A percentile compares a stretch with the other conserved stretches of the same genome.
Conservation (phyloP, 2,113 vertebrate genomes). For the Phrynosoma platyrhinos region DNA sequence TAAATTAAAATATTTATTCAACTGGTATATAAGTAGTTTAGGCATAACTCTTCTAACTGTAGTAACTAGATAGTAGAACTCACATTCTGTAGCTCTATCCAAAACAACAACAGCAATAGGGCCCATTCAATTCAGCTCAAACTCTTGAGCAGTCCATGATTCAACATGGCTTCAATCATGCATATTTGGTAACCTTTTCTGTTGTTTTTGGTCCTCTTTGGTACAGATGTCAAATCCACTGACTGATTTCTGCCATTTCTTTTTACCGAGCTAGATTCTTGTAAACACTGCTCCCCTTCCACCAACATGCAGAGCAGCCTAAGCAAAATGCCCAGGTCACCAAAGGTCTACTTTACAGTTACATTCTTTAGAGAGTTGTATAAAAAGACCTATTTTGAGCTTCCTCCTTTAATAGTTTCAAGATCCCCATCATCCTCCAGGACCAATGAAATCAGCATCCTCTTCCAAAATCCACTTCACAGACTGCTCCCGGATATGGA, state of each 20-base stretch:
- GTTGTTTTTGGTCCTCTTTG: slow-evolving; percentile 24
- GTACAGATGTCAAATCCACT: slow-evolving; percentile 25
- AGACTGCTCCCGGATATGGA: slow-evolving; percentile 57
- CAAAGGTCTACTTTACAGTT: not conserved
- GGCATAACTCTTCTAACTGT: not conserved
- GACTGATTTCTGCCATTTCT: slow-evolving; percentile 25
- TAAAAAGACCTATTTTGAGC: slow-evolving; percentile 41
- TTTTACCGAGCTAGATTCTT: not conserved
- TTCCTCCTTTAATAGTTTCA: slow-evolving; percentile 16
- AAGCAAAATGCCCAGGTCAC: slow-evolving; percentile 24
- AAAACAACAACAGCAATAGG: not conserved
- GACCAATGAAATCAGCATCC: slow-evolving; percentile 47
- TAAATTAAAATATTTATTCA: slow-evolving; percentile 24
- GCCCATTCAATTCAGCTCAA: slow-evolving; percentile 29
- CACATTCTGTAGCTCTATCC: slow-evolving; percentile 7
- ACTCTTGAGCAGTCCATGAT: slow-evolving; percentile 11
- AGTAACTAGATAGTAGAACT: not conserved
- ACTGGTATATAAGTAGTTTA: not conserved
- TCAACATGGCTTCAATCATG: not conserved
- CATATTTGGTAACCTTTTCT: slow-evolving; percentile 1
- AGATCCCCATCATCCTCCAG: not conserved
- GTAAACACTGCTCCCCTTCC: not conserved
- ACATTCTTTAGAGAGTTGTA: not conserved
- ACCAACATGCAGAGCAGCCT: slow-evolving; percentile 14
- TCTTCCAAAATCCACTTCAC: slow-evolving; percentile 67